phyloP scores from a whole-genome alignment of 2,888 invertebrate species.

The Marronus borbonicus region DNA sequence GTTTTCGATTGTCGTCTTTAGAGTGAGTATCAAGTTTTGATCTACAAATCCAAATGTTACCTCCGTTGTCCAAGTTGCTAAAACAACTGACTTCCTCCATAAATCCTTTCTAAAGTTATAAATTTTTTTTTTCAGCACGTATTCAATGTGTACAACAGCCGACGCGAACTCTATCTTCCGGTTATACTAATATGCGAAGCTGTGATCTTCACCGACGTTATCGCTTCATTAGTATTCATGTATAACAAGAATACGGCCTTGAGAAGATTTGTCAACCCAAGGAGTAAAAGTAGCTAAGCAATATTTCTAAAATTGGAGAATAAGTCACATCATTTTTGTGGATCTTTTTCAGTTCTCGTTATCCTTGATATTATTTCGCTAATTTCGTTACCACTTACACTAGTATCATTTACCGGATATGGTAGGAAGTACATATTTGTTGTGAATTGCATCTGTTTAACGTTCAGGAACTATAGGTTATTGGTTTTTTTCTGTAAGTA shows the following conservation, averaged over 20 bases:
- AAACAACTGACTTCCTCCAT: neutral
- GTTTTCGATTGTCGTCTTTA: conserved; percentile 50
- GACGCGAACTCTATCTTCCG: neutral
- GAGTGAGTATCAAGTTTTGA: conserved; percentile 43
- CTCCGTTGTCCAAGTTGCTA: no score
- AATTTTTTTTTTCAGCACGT: conserved; percentile 21
- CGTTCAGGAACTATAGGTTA: conserved; percentile 53
- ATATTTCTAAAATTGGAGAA: no score
- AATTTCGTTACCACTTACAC: conserved; percentile 31
- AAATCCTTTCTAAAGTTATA: neutral
- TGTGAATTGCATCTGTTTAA: conserved; percentile 39
- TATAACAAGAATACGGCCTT: conserved; percentile 47
- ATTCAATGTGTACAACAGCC: conserved; percentile 29
- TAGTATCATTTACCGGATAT: neutral
- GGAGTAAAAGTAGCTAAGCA: conserved; percentile 50
- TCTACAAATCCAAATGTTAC: no score
- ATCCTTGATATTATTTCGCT: conserved; percentile 48
- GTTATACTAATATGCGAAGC: conserved; percentile 45
- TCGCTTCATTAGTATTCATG: conserved; percentile 46
- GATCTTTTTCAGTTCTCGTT: conserved; percentile 48
- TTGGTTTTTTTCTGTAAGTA: conserved; percentile 52
- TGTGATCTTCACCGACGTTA: conserved; percentile 50
- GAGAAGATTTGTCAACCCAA: conserved; percentile 44
- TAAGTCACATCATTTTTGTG: no score
- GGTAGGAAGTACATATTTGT: neutral